Base-by-base conservation (phyloP, 2,888 invertebrate species). In the Caenorhabditis imperialis region DNA sequence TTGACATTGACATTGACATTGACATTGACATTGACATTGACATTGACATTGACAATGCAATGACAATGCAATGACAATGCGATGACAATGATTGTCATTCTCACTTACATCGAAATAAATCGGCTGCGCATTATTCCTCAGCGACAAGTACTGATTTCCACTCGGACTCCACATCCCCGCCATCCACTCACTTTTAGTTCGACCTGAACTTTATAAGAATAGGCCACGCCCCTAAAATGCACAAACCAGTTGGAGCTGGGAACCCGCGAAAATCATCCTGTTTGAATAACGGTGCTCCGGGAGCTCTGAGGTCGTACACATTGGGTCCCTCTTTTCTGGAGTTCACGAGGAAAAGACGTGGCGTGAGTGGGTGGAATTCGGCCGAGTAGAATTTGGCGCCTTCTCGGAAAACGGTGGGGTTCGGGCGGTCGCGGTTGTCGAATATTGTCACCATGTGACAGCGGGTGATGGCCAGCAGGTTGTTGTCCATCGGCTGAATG, bases 31-130 rank as follows among this genome's bases (percentile, higher is more conserved):
- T n/a, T n/a, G n/a, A n/a, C n/a, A n/a, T n/a, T n/a, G n/a, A n/a
- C n/a, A n/a, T n/a, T n/a, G n/a, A n/a, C n/a, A n/a, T n/a, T n/a
- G n/a, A n/a, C n/a, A n/a, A n/a, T n/a, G n/a, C n/a, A n/a, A n/a
- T n/a, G n/a, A n/a, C n/a, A n/a, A n/a, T n/a, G n/a, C n/a, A n/a
- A n/a, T n/a, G n/a, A n/a, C n/a, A n/a, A n/a, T n/a, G n/a, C n/a
- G n/a, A n/a, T n/a, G n/a, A n/a, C n/a, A n/a, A n/a, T n/a, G n/a
- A n/a, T n/a, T n/a, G n/a, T n/a, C n/a, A n/a, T n/a, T n/a, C n/a
- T n/a, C n/a, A 57, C 67, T 63, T 48, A 83, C 81, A 58, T 83
- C 73, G 45, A 69, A 81, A 61, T 58, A 75, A 3, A 78, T 14
- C 0, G 81, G 80, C 40, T 14, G 42, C 10, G 22, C 18, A 8